Base-by-base conservation (phyloP, 2,113 vertebrate species). In the Electrona antarctica region DNA sequence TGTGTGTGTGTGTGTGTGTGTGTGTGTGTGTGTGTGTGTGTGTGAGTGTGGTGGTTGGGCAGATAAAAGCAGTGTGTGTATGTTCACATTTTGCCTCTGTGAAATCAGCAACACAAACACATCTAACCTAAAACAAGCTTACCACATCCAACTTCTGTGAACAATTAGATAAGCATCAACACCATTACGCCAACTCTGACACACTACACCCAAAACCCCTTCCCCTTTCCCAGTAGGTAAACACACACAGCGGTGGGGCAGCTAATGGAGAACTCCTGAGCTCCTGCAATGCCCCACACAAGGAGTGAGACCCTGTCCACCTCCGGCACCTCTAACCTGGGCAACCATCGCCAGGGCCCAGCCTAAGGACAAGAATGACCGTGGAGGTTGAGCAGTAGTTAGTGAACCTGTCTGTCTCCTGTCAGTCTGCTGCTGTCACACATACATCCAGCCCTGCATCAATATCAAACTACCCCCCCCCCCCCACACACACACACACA, bases 331-430 rank as follows among this genome's bases (percentile, higher is more conserved):
- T 49, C 45, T 1, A 2, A 28, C 14, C 48, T 47, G 67, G 64
- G 58, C 59, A 70, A 63, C 69, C 77, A 50, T 66, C 60, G 7
- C 77, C 13, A 46, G 55, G 46, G 72, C 74, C 74, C 64, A 51
- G 72, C 63, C 52, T 3, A 7, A 55, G 65, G 71, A 67, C 60
- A 47, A 54, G 33, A 87, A 78, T 82, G 66, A 78, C 76, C 73
- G 2, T 71, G 47, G 79, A 82, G 86, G 73, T 80, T 81, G 65
- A 52, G 78, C 65, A 77, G 87, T 72, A 74, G 88, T 89, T 87
- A 80, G 85, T 82, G 91, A 90, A 92, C 88, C 87, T 91, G 91
- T 88, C 90, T 88, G 89, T 92, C 84, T 88, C 82, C 85, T 87
- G 87, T 93, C 88, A 88, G 73, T 69, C 72, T 54, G 74, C 72